Evolutionary conservation across 2,113 vertebrate genomes (phyloP).

Genomic region (Epinephelus cyanopodus): DNA sequence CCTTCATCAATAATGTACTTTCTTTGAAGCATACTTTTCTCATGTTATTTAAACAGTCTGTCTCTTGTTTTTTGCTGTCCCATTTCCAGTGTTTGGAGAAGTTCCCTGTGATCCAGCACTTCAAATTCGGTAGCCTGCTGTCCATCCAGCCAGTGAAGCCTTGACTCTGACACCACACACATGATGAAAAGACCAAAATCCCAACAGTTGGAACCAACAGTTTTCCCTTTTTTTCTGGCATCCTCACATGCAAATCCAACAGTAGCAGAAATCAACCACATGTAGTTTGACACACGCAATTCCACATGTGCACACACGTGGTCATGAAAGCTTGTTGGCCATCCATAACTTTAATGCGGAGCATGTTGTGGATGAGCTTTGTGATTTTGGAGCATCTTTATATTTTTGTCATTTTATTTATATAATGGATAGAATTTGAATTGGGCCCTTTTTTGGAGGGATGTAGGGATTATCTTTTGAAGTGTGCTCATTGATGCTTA

Average conservation of each 20-base stretch:
- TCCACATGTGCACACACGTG: conserved; percentile 33
- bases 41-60: neutral
- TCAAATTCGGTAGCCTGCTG: conserved; percentile 97
- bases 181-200: conserved; percentile 60
- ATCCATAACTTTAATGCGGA: conserved; percentile 28
- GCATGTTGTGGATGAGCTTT: conserved; percentile 40
- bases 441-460: conserved; percentile 10
- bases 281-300: conserved; percentile 30
- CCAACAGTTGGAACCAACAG: conserved; percentile 17
- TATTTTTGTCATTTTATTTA: conserved; percentile 66
- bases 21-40: neutral
- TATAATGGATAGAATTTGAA: conserved; percentile 42
- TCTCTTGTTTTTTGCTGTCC: neutral
- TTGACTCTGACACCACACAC: conserved; percentile 76
- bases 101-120: conserved; percentile 99
- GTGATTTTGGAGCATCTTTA: conserved; percentile 40
- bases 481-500: conserved; percentile 29
- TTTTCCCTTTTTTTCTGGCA: conserved; percentile 24
- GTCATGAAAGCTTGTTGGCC: conserved; percentile 37
- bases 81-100: conserved; percentile 95
- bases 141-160: conserved; percentile 92
- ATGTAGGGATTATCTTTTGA: neutral
- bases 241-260: conserved; percentile 28
- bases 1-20: neutral
- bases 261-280: conserved; percentile 42